Evolutionary conservation across 2,797 vertebrate species (phyloP), one percentile per base, ranked within the genome.

Genomic region (Eptatretus atami): DNA sequence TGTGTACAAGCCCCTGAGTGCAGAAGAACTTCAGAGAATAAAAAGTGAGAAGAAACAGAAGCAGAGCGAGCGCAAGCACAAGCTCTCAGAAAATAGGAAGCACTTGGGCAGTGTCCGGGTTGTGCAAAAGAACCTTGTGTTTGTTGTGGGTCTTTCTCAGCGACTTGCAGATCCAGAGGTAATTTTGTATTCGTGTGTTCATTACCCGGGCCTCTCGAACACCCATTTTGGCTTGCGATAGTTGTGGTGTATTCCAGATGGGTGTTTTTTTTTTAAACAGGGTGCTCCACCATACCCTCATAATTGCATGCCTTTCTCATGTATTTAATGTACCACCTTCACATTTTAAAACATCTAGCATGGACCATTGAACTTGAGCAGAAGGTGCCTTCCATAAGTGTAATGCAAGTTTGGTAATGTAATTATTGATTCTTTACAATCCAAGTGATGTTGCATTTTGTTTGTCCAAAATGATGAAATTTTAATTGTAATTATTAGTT

Each of bases 1-100:
- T 70, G 87, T 98, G 69, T 98, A 98, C 78, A 96, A 98, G 78
- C 92, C 92, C 70, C 81, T 98, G 68, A 94, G 88, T 78, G 86
- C 93, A 75, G 92, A 98, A 75, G 92, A 96, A 73, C 81, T 98
- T 72, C 90, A 96, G 73, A 93, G 88, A 81, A 98, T 98, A 92
- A 96, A 98, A 76, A 98, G 90, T 64, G 92, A 95, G 77, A 98
- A 98, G 77, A 98, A 98, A 74, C 92, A 96, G 72, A 98, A 98
- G 79, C 92, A 94, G 75, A 96, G 88, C 11, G 90, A 95, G 71
- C 86, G 90, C 71, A 96, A 96, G 78, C 92, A 96, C 76, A 96
- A 98, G 77, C 86, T 93, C 78, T 95, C 92, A 73, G 92, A 96
- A 78, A 98, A 95, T 73, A 82, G 92, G 68, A 98, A 96, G 72